Conservation (phyloP, 2,888 invertebrate species). For the Meandrusa payeni region DNA sequence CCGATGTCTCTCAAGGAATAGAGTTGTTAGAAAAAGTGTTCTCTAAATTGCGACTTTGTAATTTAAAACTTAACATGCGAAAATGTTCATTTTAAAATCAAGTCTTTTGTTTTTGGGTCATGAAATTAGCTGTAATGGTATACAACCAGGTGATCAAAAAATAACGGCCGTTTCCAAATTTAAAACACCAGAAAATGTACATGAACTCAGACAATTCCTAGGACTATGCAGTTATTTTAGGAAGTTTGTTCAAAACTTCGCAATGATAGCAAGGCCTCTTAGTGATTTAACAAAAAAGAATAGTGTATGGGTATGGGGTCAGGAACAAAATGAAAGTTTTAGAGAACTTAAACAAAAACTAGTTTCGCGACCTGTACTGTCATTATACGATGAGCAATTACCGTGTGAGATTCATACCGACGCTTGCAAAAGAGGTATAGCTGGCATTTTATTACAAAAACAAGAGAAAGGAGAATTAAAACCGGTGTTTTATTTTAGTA, state of each 20-base stretch:
- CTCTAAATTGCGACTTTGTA: too few relatives aligned
- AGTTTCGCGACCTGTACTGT: conserved; percentile 32
- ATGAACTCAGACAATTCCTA: too few relatives aligned
- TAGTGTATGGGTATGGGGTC: conserved; percentile 28
- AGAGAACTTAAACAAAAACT: conserved; percentile 27
- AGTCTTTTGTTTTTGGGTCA: too few relatives aligned
- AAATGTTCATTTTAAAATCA: too few relatives aligned
- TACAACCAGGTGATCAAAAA: too few relatives aligned
- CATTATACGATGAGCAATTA: conserved; percentile 31
- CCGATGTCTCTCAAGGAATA: too few relatives aligned
- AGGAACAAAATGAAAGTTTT: conserved; percentile 25
- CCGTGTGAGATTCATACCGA: conserved; percentile 37
- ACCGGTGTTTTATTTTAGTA: conserved; percentile 40
- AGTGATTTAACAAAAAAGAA: conserved; percentile 33
- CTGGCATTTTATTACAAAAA: conserved; percentile 37
- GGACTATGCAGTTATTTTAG: conserved; percentile 37
- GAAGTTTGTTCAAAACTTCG: conserved; percentile 36
- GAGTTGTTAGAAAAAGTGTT: too few relatives aligned
- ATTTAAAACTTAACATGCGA: too few relatives aligned
- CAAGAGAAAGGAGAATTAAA: conserved; percentile 26
- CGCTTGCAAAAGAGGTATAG: conserved; percentile 34
- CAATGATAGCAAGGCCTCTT: conserved; percentile 32
- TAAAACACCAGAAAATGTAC: too few relatives aligned
- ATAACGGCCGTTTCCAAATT: too few relatives aligned
- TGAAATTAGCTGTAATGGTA: too few relatives aligned